Conservation (phyloP, 2,888 invertebrate species). For the Onchidella celtica region DNA sequence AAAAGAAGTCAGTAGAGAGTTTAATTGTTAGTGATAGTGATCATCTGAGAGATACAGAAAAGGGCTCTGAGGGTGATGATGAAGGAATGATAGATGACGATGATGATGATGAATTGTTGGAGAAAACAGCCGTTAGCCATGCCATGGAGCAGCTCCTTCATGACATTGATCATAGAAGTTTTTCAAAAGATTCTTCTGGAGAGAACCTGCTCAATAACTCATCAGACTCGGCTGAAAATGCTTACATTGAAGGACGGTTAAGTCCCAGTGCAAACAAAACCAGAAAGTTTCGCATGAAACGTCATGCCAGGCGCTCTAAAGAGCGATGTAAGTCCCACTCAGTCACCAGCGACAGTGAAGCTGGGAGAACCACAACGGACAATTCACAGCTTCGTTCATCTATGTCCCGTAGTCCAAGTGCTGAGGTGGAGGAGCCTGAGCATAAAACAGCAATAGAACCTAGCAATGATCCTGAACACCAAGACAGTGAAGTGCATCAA, state of each 20-base stretch:
- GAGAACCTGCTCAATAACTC: constrained; percentile 42
- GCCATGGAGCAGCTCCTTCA: constrained; percentile 70
- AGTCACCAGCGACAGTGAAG: constrained; percentile 39
- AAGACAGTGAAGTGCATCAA: no score
- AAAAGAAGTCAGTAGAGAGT: constrained; percentile 2
- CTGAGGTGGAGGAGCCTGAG: not conserved
- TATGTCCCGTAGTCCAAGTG: constrained; percentile 25
- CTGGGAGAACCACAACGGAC: constrained; percentile 43
- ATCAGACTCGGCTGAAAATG: constrained; percentile 48
- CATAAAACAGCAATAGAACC: not conserved
- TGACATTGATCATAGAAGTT: constrained; percentile 65
- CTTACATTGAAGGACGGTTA: constrained; percentile 32
- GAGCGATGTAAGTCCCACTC: not conserved
- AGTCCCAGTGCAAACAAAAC: constrained; percentile 25
- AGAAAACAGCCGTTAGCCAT: constrained; percentile 59
- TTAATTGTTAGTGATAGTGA: not conserved
- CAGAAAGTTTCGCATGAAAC: constrained; percentile 37
- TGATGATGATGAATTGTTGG: constrained; percentile 7
- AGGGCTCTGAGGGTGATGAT: constrained; percentile 10
- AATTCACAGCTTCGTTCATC: constrained; percentile 21
- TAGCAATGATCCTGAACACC: not conserved
- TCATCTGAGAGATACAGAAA: not conserved
- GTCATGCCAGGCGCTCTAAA: constrained; percentile 3
- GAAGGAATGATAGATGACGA: constrained; percentile 7
- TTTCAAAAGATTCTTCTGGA: constrained; percentile 49